Conservation (phyloP, 2,888 invertebrate genomes). For the Drosophila lacicola region DNA sequence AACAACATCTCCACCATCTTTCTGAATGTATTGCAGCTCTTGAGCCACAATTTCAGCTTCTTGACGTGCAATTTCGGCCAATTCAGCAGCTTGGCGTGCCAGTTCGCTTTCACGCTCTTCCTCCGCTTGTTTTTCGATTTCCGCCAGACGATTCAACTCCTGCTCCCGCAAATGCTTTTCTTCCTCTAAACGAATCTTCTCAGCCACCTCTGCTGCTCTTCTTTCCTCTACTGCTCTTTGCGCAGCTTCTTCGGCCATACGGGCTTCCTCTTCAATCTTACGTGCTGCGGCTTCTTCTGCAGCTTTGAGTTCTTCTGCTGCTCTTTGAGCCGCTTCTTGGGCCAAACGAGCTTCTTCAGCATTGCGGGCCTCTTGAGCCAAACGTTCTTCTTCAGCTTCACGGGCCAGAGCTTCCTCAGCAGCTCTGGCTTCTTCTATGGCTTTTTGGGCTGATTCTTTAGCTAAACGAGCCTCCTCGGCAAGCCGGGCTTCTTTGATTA, state of each 20-base stretch:
- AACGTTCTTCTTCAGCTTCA: conserved; percentile 82
- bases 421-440: conserved; percentile 85
- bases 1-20: conserved; percentile 65
- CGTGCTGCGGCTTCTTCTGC: conserved; percentile 85
- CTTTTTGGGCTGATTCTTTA: conserved; percentile 86
- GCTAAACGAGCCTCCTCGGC: conserved; percentile 85
- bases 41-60: conserved; percentile 88
- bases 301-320: conserved; percentile 85
- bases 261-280: conserved; percentile 87
- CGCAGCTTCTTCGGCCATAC: conserved; percentile 87
- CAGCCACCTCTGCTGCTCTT: conserved; percentile 42
- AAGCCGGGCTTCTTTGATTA: conserved; percentile 2
- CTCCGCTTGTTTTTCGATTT: conserved; percentile 86
- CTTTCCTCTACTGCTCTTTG: conserved; percentile 39
- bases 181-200: conserved; percentile 86
- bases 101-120: conserved; percentile 88
- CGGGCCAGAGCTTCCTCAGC: conserved; percentile 86
- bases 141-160: conserved; percentile 86
- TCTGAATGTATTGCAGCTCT: conserved; percentile 85
- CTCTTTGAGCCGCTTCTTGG: conserved; percentile 86
- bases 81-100: conserved; percentile 90
- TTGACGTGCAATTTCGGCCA: conserved; percentile 89
- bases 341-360: conserved; percentile 85
- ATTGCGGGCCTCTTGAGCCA: conserved; percentile 85
- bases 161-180: conserved; percentile 86